These are phyloP conservation scores for Pelodytes ibericus DNA, from an alignment of 2,797 vertebrate species.

Conservation along the genomic window DNA sequence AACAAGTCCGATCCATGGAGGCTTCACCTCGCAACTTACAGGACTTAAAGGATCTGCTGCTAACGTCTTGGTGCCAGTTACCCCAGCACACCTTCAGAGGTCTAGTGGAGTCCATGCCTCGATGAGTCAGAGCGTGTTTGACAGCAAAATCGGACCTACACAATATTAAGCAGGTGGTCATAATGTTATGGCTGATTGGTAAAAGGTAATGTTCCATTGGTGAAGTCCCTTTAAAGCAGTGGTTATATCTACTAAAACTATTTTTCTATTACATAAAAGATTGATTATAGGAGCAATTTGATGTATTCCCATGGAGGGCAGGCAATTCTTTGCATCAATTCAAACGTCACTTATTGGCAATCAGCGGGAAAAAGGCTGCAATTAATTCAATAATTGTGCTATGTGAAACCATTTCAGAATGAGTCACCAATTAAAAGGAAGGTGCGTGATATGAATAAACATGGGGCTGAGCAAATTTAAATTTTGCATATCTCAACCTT, in stretches of 20 bases:
- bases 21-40: too few species aligned
- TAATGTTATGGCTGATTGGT: too few species aligned
- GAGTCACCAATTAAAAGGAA: conserved; percentile 43
- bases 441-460: conserved; percentile 51
- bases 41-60: too few species aligned
- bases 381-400: conserved; percentile 50
- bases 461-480: conserved; percentile 25
- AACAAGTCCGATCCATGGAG: too few species aligned
- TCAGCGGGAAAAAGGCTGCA: conserved; percentile 40
- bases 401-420: conserved; percentile 35
- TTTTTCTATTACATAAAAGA: conserved; percentile 17
- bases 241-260: not conserved
- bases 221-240: too few species aligned
- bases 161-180: too few species aligned
- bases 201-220: too few species aligned
- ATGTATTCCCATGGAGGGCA: not conserved
- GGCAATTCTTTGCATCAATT: conserved; percentile 33
- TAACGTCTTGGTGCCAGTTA: too few species aligned
- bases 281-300: conserved; percentile 13
- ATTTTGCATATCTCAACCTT: conserved; percentile 43
- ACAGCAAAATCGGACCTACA: too few species aligned
- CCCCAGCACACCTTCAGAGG: too few species aligned
- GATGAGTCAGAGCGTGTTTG: too few species aligned
- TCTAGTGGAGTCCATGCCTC: too few species aligned
- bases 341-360: conserved; percentile 49